Evolutionary conservation across 2,113 vertebrate species (phyloP).

Genomic region (Syngnathus typhle): DNA sequence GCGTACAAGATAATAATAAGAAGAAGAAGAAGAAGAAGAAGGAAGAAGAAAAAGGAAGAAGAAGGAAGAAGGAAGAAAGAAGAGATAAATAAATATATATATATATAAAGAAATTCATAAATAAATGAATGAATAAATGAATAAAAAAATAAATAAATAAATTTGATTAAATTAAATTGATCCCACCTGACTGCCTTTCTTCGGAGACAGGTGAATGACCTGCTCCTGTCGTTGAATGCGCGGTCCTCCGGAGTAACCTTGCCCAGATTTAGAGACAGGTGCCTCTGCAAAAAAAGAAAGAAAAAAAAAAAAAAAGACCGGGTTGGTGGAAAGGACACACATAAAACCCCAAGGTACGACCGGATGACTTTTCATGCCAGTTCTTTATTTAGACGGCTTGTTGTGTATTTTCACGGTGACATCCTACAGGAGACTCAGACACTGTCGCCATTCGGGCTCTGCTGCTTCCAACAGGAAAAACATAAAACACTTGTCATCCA

Average conservation of each 20-base stretch:
- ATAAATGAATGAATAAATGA: no score
- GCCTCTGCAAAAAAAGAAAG: constrained; percentile 63
- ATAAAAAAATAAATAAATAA: no score
- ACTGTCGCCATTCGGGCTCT: constrained; percentile 18
- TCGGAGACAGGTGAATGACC: constrained; percentile 92
- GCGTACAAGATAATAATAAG: no score
- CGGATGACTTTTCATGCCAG: constrained; percentile 9
- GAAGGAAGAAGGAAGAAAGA: no score
- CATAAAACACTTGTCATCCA: constrained; percentile 32
- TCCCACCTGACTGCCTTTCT: constrained; percentile 93
- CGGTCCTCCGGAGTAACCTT: constrained; percentile 84
- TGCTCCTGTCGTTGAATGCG: constrained; percentile 96
- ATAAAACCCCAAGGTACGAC: constrained; percentile 22
- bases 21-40: no score
- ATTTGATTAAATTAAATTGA: background rate
- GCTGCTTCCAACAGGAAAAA: constrained; percentile 19
- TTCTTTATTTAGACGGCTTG: constrained; percentile 13
- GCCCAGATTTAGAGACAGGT: constrained; percentile 79
- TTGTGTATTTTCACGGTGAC: constrained; percentile 14
- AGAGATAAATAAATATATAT: no score
- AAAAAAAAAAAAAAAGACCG: constrained; percentile 12
- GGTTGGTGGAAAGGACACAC: constrained; percentile 18
- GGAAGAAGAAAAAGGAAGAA: no score
- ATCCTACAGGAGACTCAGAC: constrained; percentile 8
- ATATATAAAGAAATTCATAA: no score